Evolutionary conservation across 2,888 invertebrate genomes (phyloP).

Genomic region (Trachelus tabidus): DNA sequence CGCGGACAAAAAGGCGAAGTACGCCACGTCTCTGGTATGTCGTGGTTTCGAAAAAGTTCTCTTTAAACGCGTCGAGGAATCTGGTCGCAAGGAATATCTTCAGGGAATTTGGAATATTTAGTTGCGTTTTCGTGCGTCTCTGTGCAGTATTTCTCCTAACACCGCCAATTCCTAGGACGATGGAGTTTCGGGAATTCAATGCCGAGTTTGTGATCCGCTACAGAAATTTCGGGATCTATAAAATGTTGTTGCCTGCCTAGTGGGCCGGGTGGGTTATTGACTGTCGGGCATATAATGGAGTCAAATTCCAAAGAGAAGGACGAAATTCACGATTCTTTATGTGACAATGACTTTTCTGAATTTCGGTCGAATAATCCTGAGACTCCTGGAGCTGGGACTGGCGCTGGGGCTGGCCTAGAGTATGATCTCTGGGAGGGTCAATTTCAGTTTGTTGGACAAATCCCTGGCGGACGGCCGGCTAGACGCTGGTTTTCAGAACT

Average conservation of each 20-base stretch:
- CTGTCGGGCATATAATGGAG: conserved; percentile 26
- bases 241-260: no score
- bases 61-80: no score
- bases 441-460: conserved; percentile 82
- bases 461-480: conserved; percentile 42
- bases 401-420: conserved; percentile 76
- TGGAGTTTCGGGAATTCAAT: no score
- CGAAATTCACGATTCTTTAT: conserved; percentile 12
- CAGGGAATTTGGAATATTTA: no score
- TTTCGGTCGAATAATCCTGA: neutral
- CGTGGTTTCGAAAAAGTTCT: no score
- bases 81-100: no score
- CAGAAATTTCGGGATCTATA: no score
- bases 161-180: no score
- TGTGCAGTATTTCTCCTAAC: no score
- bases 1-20: conserved; percentile 29
- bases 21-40: conserved; percentile 17
- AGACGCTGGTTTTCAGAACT: conserved; percentile 71
- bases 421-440: conserved; percentile 92
- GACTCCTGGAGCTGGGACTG: conserved; percentile 39
- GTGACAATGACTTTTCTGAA: neutral
- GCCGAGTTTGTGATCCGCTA: no score
- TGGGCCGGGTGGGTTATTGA: no score
- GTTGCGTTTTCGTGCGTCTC: no score
- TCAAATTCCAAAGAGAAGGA: conserved; percentile 33